Base-by-base conservation (phyloP, 2,888 invertebrate species). In the Kuschelorhynchus macadamiae region DNA sequence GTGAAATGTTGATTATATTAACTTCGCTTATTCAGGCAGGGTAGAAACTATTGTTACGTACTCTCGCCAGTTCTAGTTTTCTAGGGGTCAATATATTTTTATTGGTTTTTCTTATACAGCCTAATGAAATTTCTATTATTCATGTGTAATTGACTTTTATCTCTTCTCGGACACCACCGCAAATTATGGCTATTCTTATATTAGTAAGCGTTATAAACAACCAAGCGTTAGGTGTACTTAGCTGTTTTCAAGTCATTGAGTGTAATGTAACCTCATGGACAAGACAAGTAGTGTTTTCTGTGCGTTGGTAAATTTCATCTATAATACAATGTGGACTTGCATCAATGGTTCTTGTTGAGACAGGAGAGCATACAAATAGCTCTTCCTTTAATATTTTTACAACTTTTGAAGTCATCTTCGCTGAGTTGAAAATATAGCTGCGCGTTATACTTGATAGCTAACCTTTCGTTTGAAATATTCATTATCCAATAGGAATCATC, bases 341-440 rank as follows among this genome's bases (percentile, higher is more conserved):
- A 36, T 36, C 12, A 36, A 36, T 36, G 36, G 36, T 36, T 36
- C 36, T 36, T 36, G 36, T 36, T 36, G 36, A 36, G 11, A 9
- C 36, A 36, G 36, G 36, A 36, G 5, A 36, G 11, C 11, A 36
- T 11, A 12, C 11, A 36, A 2, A 36, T n/a, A 36, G 2, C 36
- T 11, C 36, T 36, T 7, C n/a, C 11, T 36, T 36, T 12, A 36
- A 7, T 36, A 36, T 36, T 36, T 36, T 2, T 36, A 9, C 36
- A 25, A 25, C 25, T 25, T 25, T 25, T 25, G 25, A 25, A 25
- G 25, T 25, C 7, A 5, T 25, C 4, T 25, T 25, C 25, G 25
- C 25, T 25, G 7, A 25, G 25, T 25, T 25, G 25, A 25, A 25
- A 7, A 7, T 25, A 25, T 25, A 25, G 25, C 25, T 25, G 25